A percentile compares a stretch with the other conserved stretches of the same genome.
phyloP scores from a whole-genome alignment of 2,797 vertebrate species.

The Lates japonicus region DNA sequence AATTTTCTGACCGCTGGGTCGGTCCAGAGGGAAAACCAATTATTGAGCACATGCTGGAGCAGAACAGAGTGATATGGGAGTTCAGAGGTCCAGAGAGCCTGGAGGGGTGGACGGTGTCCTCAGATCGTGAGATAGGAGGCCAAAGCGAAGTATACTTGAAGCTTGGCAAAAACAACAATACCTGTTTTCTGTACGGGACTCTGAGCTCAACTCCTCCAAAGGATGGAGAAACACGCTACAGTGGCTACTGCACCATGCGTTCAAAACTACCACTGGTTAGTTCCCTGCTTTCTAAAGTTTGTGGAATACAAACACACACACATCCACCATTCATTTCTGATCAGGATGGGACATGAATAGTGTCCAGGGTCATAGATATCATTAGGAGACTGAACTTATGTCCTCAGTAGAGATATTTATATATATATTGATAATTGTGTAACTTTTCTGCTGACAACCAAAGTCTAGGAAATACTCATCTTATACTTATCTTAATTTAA shows the following conservation, averaged over 20 bases:
- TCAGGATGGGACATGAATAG: background rate
- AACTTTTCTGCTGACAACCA: background rate
- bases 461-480: too few relatives aligned
- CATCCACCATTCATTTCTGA: background rate
- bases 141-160: slow-evolving; percentile 89
- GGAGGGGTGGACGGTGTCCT: slow-evolving; percentile 91
- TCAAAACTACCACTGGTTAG: slow-evolving; percentile 88
- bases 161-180: slow-evolving; percentile 89
- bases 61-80: slow-evolving; percentile 91
- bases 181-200: slow-evolving; percentile 90
- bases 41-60: slow-evolving; percentile 86
- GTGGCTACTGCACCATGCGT: slow-evolving; percentile 93
- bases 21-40: slow-evolving; percentile 88
- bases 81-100: slow-evolving; percentile 92
- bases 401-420: too few relatives aligned
- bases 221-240: slow-evolving; percentile 93
- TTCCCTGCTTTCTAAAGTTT: background rate
- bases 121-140: slow-evolving; percentile 93
- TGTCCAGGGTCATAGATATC: background rate
- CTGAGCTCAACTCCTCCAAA: slow-evolving; percentile 87
- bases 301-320: too few relatives aligned
- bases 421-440: too few relatives aligned
- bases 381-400: background rate
- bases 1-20: slow-evolving; percentile 77
- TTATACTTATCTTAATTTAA: background rate